Conservation (phyloP, 2,113 vertebrate species). For the Helogale parvula region DNA sequence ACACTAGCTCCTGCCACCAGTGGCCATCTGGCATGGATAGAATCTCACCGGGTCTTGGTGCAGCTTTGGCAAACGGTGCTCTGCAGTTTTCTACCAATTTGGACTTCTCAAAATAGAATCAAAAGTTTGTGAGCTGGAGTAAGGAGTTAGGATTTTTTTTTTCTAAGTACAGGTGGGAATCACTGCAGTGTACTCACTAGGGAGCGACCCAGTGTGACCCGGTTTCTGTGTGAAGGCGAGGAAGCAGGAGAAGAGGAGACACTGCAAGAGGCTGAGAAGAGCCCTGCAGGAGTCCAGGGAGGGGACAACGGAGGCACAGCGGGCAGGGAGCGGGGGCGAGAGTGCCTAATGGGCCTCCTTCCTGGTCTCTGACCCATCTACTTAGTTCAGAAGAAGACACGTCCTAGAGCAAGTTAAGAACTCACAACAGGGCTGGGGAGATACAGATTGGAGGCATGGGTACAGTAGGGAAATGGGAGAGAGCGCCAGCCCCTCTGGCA, state of each 20-base stretch:
- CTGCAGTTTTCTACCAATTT: neutral
- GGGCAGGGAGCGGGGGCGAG: neutral
- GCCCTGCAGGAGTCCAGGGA: neutral
- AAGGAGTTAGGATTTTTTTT: neutral
- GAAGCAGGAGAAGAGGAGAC: rapidly evolving
- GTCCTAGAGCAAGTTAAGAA: neutral
- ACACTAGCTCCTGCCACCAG: neutral
- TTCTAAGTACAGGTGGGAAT: neutral
- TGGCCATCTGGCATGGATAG: rapidly evolving
- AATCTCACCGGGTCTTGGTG: neutral
- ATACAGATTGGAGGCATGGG: neutral
- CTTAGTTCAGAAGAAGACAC: neutral
- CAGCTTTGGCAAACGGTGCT: neutral
- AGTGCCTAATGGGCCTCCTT: no score
- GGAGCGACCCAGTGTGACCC: neutral
- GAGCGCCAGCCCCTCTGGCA: neutral
- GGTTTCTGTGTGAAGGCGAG: neutral
- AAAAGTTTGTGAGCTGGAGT: neutral
- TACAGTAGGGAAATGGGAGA: rapidly evolving
- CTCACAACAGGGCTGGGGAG: neutral
- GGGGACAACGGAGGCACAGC: neutral
- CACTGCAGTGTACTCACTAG: no score
- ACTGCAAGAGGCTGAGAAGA: no score
- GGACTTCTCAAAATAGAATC: neutral
- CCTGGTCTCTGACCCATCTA: neutral